phyloP scores from a whole-genome alignment of 2,888 invertebrate species.

The Parasteatoda lunata region DNA sequence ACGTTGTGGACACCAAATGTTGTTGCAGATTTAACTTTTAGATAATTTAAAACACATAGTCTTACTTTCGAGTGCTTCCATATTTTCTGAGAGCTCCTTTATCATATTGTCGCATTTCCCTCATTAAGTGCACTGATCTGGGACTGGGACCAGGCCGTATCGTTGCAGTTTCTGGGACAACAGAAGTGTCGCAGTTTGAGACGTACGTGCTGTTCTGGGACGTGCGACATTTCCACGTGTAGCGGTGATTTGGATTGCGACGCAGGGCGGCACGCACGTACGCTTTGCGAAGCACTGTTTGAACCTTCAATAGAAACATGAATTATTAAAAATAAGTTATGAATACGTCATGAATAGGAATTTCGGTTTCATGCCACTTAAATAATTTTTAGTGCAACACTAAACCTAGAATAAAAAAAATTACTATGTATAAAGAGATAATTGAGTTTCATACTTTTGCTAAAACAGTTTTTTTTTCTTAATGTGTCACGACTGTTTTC shows the following conservation, averaged over 20 bases:
- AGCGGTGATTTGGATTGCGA: constrained; percentile 69
- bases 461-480: too few relatives aligned
- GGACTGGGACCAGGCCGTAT: constrained; percentile 6
- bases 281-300: constrained; percentile 69
- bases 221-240: constrained; percentile 67
- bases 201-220: constrained; percentile 65
- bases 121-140: constrained; percentile 33
- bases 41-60: too few relatives aligned
- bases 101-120: constrained; percentile 27
- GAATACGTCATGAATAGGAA: too few relatives aligned
- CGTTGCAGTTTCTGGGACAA: constrained; percentile 20
- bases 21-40: too few relatives aligned
- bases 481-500: too few relatives aligned
- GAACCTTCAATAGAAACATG: constrained; percentile 49
- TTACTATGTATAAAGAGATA: too few relatives aligned
- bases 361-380: too few relatives aligned
- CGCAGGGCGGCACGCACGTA: constrained; percentile 70
- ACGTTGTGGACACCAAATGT: too few relatives aligned
- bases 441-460: too few relatives aligned
- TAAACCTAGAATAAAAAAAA: too few relatives aligned
- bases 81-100: constrained; percentile 12
- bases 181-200: constrained; percentile 65
- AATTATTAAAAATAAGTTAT: not conserved
- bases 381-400: too few relatives aligned
- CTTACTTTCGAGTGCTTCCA: constrained; percentile 21